Evolutionary conservation across 2,888 invertebrate species (phyloP), one percentile per base, ranked within the genome.

Genomic region (Tinea trinotella): DNA sequence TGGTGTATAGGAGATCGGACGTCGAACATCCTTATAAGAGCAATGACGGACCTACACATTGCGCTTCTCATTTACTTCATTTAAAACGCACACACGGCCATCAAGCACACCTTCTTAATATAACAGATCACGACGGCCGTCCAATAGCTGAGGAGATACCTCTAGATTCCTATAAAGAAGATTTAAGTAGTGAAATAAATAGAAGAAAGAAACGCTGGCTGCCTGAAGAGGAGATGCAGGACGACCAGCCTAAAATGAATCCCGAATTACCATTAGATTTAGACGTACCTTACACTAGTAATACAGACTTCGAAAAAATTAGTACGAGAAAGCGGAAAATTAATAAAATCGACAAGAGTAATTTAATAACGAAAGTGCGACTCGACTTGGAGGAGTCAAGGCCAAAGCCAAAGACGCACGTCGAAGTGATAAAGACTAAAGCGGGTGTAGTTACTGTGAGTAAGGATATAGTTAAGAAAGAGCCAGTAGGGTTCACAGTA

Each of bases 1-100:
- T 96, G 71, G 91, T 96, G 63, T 96, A 96, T 86, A 90, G 91
- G 65, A 85, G 90, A 60, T 91, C 93, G 53, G 95, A 96, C 78
- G 94, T 96, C 56, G 84, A 79, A 50, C 78, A 87, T 61, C 88
- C 87, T 4, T 70, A 74, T 46, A 68, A 67, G n/a, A 63, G 64
- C 55, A 68, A 64, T 52, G 69, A 67, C 55, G 73, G 74, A 13
- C 65, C 54, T 53, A 52, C 71, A 30, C 76, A 87, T 13, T 91
- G 91, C 68, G 88, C 90, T 59, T 91, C 90, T 56, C 90, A 90
- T 64, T 81, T 85, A 55, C 85, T 90, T 54, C 88, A 90, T 70
- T 67, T 86, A 59, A 82, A 82, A 61, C 69, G 71, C 65, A 77
- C 75, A 19, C 64, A 65, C 53, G 78, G 76, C 19, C 64, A 69